Evolutionary conservation across 2,888 invertebrate species (phyloP), one percentile per base, ranked within the genome.

Genomic region (Nematopogon swammerdamellus): DNA sequence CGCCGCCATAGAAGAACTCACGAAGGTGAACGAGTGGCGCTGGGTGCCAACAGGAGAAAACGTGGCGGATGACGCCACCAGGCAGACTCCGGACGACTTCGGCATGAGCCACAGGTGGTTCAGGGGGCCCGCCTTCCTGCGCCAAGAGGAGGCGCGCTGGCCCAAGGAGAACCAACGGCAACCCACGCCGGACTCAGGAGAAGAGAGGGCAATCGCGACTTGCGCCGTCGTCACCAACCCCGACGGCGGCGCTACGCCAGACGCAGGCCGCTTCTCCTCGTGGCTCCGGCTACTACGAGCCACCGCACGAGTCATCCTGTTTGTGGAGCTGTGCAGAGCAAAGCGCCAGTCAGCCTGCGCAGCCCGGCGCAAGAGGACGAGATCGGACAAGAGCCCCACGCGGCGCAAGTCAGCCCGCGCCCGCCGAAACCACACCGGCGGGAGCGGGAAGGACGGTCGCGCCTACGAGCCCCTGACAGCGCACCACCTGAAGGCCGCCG

Each of bases 1-100:
- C 11, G 54, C 52, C 1, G 56, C 55, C 20, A 56, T 57, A 4
- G 48, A 49, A 19, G 54, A 56, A 25, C 19, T 54, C 11, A 55
- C 56, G 1, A 18, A 50, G 18, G 16, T 16, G 4, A 25, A 43
- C 2, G 36, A 54, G 10, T 55, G 53, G 55, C 19, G 45, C 14
- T 53, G 51, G 50, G 46, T 55, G 8, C 50, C 51, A 8, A 20
- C 48, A 1, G 45, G 50, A 2, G 18, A 44, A 2, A 55, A 54
- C 36, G 42, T 47, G 6, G 53, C 55, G 3, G 54, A 55, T 29
- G 45, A 49, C 16, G 54, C 50, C 11, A 55, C 55, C 25, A 25
- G 25, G 8, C 5, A 43, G 43, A 43, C 43, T 3, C 10, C 44
- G 6, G 16, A 16, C 6, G 45, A 51, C 16, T 29, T 44, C 1